phyloP scores from a whole-genome alignment of 1,140 invertebrate species.

The Aphaenogaster floridana region DNA sequence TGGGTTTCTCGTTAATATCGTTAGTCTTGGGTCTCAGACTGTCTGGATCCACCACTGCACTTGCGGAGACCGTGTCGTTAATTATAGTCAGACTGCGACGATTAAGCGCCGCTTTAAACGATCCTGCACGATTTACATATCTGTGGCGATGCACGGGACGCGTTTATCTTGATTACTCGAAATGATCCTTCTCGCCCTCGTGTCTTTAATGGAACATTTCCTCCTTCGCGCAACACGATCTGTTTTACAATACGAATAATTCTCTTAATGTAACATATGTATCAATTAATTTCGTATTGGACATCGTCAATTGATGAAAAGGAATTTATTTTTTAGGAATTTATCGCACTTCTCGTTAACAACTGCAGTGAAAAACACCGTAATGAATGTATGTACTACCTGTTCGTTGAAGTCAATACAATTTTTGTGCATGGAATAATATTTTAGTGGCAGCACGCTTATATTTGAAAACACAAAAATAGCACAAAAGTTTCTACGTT shows the following conservation, averaged over 20 bases:
- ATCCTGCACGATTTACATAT: slow-evolving; percentile 17
- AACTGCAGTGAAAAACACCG: not conserved
- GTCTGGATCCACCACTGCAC: not conserved
- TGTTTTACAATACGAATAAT: not conserved
- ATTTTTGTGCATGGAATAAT: not conserved
- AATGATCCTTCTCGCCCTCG: not conserved
- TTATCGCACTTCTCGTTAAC: not conserved
- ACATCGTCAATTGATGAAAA: not conserved
- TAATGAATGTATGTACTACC: not conserved
- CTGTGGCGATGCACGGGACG: slow-evolving; percentile 3
- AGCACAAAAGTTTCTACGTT: not conserved
- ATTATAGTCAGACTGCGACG: slow-evolving; percentile 28
- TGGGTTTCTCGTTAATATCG: not conserved
- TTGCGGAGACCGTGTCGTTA: slow-evolving; percentile 12
- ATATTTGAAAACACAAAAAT: not conserved
- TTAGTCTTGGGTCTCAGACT: not conserved
- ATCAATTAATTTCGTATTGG: not conserved
- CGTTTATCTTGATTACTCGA: slow-evolving; percentile 20
- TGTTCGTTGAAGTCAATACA: not conserved
- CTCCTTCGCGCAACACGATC: not conserved
- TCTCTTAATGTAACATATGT: slow-evolving; percentile 1
- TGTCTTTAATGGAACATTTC: slow-evolving; percentile 10
- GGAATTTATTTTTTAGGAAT: not conserved
- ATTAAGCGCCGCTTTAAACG: slow-evolving; percentile 35
- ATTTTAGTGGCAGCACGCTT: not conserved